A percentile compares a stretch with the other conserved stretches of the same genome.
Conservation (phyloP, 2,888 invertebrate genomes). For the Andrena bucephala region DNA sequence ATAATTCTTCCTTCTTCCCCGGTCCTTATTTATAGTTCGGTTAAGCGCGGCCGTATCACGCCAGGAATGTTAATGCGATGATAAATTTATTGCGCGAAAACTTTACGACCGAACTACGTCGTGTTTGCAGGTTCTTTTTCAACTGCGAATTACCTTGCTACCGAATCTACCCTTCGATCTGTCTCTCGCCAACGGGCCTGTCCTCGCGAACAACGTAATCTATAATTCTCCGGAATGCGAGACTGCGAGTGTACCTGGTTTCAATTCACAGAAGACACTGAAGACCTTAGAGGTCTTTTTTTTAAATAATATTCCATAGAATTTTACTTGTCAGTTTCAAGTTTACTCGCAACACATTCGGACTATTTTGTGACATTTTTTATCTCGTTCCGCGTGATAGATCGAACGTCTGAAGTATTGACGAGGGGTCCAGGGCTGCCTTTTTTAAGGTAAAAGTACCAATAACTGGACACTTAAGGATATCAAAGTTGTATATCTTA, state of each 20-base stretch:
- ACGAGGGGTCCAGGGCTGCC: neutral
- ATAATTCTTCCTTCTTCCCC: conserved; percentile 48
- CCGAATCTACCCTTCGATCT: neutral
- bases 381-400: neutral
- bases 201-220: neutral
- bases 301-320: neutral
- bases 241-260: no score
- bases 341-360: no score
- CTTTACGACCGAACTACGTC: neutral
- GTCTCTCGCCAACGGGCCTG: neutral
- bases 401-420: neutral
- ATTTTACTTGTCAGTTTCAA: neutral
- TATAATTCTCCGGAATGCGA: neutral
- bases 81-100: conserved; percentile 52
- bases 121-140: conserved; percentile 2
- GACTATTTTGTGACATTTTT: neutral
- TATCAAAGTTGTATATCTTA: no score
- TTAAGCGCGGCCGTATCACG: conserved; percentile 33
- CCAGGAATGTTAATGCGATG: conserved; percentile 49
- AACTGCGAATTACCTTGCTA: neutral
- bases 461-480: no score
- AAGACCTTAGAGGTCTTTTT: neutral
- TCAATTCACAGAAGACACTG: no score
- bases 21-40: conserved; percentile 52
- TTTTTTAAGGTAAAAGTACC: no score